Evolutionary conservation across 2,113 vertebrate species (phyloP), one percentile per base, ranked within the genome.

Genomic region (Malurus melanocephalus): DNA sequence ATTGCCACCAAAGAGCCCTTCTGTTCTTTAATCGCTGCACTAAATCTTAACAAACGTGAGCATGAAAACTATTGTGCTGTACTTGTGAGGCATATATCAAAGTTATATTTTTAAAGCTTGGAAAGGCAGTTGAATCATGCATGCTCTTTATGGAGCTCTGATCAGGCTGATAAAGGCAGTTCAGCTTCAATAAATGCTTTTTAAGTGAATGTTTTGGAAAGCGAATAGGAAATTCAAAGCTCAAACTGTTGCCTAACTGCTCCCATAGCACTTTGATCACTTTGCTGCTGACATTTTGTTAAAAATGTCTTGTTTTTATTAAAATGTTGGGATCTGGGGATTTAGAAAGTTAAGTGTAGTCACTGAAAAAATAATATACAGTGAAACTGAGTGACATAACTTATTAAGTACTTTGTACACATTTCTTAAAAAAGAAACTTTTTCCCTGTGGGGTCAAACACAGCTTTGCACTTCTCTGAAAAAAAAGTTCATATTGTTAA

Each of bases 11-110:
- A 97, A 98, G 96, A 97, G 89, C 94, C 94, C 94, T 97, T 97
- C 97, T 97, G 94, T 97, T 97, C 96, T 97, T 97, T 97, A 97
- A 97, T 96, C 94, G 93, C 85, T 92, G 87, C 94, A 97, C 93
- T 97, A 97, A 98, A 97, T 98, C 97, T 98, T 98, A 95, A 96
- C 95, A 98, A 98, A 98, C 96, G 96, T 97, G 97, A 98, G 95
- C 97, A 97, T 96, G 96, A 96, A 97, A 97, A 97, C 97, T 96
- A 97, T 98, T 97, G 97, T 97, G 96, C 93, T 89, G 80, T 94
- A 94, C 97, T 97, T 96, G 95, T 94, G 93, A 96, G 94, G 83
- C 94, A 95, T 97, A 96, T 97, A 98, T 98, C 97, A 97, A 96
- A 98, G 96, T 95, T 92, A 88, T 96, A 95, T 96, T 97, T 97